A percentile compares a stretch with the other conserved stretches of the same genome.
Conservation (phyloP, 2,888 invertebrate genomes). For the Tillus elongatus region DNA sequence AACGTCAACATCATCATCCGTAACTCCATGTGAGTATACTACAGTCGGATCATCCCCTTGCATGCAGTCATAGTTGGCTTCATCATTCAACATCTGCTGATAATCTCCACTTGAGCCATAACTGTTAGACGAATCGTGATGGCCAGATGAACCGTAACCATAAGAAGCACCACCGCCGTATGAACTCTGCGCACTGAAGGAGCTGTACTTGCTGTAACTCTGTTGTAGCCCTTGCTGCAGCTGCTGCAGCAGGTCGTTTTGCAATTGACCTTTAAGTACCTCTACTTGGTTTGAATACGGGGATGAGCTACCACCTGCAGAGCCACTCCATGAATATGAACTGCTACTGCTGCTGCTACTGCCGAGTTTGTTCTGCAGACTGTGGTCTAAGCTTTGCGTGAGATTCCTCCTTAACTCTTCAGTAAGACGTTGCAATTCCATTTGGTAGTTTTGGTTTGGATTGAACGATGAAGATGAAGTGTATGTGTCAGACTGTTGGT, state of each 20-base stretch:
- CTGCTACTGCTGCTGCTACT: constrained; percentile 20
- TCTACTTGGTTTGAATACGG: constrained; percentile 23
- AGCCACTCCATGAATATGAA: constrained; percentile 22
- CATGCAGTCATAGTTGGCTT: constrained; percentile 15
- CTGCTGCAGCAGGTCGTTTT: constrained; percentile 32
- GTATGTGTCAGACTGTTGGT: constrained; percentile 16
- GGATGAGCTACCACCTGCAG: constrained; percentile 21
- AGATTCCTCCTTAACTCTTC: constrained; percentile 36
- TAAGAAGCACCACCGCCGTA: constrained; percentile 20
- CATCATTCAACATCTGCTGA: constrained; percentile 4
- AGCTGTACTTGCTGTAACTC: constrained; percentile 28
- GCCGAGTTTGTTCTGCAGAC: constrained; percentile 23
- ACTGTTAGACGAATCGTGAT: constrained; percentile 11
- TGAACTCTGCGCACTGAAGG: constrained; percentile 23
- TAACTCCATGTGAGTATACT: too few relatives aligned
- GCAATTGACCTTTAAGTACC: constrained; percentile 31
- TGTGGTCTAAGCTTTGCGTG: constrained; percentile 30
- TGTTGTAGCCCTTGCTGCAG: constrained; percentile 35
- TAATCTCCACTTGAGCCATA: constrained; percentile 10
- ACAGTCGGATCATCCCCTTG: constrained; percentile 16
- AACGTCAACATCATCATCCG: too few relatives aligned
- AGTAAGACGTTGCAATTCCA: constrained; percentile 29
- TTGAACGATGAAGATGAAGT: constrained; percentile 14
- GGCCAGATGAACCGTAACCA: constrained; percentile 23
- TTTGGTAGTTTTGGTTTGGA: constrained; percentile 24